Percentiles rank a stretch among this genome's conserved stretches.
Conservation (phyloP, 1,140 invertebrate species). For the Cecropterus lyciades region DNA sequence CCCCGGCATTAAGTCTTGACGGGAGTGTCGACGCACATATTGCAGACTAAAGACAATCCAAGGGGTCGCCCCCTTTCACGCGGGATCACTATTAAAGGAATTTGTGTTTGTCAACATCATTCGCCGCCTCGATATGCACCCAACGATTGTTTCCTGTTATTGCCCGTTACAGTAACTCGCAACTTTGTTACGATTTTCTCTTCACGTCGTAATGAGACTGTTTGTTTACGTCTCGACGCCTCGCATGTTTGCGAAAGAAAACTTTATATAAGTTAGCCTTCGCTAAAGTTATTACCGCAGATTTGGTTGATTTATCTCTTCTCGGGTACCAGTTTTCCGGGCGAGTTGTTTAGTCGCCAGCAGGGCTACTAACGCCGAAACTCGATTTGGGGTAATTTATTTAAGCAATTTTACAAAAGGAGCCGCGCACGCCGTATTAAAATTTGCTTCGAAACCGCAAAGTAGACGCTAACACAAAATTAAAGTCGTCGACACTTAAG, state of each 20-base stretch:
- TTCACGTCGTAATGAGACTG: conserved; percentile 30
- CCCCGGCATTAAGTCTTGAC: conserved; percentile 62
- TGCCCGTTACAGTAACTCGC: conserved; percentile 31
- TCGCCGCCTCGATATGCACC: conserved; percentile 39
- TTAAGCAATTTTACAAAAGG: conserved; percentile 75
- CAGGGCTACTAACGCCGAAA: conserved; percentile 51
- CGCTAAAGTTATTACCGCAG: conserved; percentile 35
- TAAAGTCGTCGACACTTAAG: conserved; percentile 83
- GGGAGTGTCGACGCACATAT: conserved; percentile 68
- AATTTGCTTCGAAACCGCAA: conserved; percentile 79
- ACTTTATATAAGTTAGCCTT: conserved; percentile 25
- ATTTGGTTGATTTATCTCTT: conserved; percentile 54
- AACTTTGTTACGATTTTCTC: conserved; percentile 28
- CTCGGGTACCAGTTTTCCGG: conserved; percentile 58
- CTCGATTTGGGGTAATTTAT: conserved; percentile 75
- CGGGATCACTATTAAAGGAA: conserved; percentile 68
- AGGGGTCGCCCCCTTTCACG: conserved; percentile 49
- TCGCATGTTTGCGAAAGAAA: conserved; percentile 28
- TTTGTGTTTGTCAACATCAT: conserved; percentile 62
- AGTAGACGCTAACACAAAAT: conserved; percentile 83
- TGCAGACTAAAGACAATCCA: conserved; percentile 51
- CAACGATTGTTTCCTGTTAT: conserved; percentile 34
- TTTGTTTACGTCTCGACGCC: conserved; percentile 23
- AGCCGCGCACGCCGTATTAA: conserved; percentile 73
- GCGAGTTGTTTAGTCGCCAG: conserved; percentile 53